Base-by-base conservation (phyloP, 2,113 vertebrate species). In the Saccopteryx leptura region DNA sequence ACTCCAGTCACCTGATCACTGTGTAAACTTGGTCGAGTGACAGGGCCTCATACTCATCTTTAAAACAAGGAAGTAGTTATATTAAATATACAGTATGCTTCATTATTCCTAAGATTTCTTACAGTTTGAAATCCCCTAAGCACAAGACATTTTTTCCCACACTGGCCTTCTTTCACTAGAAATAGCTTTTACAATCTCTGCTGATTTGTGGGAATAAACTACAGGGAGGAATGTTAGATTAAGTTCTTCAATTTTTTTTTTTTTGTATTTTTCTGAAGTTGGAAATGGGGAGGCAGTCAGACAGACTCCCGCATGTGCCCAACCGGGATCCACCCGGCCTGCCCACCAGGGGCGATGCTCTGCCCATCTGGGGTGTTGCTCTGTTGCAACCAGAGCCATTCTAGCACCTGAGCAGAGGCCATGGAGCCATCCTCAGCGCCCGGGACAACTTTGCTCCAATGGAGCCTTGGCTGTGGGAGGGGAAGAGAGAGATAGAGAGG, bases 81-180 rank as follows among this genome's bases (percentile, higher is more conserved):
- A 66, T 19, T 88, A 56, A 75, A 18, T 19, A 71, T 39, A 50
- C 56, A 3, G 75, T 54, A 46, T 39, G 11, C 4, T 46, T 54
- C 28, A 9, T 75, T 79, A 68, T 66, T 39, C 60, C 90, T 81
- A 71, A 66, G 63, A 65, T 24, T 76, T 26, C 75, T 93, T 75
- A 39, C 19, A 82, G 31, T 82, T 96, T 93, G 39, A 96, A 82
- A 28, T 87, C 31, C 48, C 80, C 26, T 83, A 26, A 46, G 13
- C n/a, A 85, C 3, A 75, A 82, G 33, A 65, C 24, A 83, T 63
- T 80, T 94, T 96, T 87, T 60, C 75, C 60, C 80, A 84, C 33
- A 48, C 72, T 88, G 5, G 23, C 19, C 33, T 76, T 89, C 28
- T 94, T 65, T 71, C 65, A 92, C 66, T 88, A 63, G 71, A 93